Evolutionary conservation across 2,888 invertebrate species (phyloP).

Genomic region (Xanthia togata): DNA sequence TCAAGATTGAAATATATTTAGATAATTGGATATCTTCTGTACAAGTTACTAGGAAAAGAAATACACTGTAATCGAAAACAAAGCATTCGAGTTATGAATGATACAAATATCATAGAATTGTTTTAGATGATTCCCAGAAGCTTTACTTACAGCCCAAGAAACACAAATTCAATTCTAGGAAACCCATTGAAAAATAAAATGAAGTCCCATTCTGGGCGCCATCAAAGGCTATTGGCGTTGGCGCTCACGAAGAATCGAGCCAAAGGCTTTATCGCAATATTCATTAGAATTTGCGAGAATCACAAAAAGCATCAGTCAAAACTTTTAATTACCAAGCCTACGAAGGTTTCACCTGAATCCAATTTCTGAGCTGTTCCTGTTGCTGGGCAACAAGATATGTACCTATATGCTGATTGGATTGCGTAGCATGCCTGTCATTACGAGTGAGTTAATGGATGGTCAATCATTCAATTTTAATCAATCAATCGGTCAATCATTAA

Average conservation of each 20-base stretch:
- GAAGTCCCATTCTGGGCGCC: constrained; percentile 16
- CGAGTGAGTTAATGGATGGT: constrained; percentile 4
- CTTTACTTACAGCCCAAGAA: background rate
- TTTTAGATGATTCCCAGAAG: constrained; percentile 3
- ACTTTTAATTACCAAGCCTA: constrained; percentile 19
- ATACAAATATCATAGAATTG: background rate
- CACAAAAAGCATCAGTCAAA: background rate
- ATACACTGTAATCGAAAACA: background rate
- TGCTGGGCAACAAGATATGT: constrained; percentile 20
- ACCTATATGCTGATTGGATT: constrained; percentile 32
- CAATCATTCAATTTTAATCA: constrained; percentile 16
- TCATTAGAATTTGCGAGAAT: constrained; percentile 13
- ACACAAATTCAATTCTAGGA: background rate
- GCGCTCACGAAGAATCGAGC: background rate
- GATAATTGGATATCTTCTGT: background rate
- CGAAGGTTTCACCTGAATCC: constrained; percentile 10
- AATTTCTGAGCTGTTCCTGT: constrained; percentile 25
- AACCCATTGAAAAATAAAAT: background rate
- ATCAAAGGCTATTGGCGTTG: constrained; percentile 13
- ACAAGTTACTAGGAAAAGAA: background rate
- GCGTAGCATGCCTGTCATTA: constrained; percentile 13
- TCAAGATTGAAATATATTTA: background rate
- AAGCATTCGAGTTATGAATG: background rate
- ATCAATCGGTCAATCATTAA: constrained; percentile 10
- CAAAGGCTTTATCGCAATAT: background rate